Evolutionary conservation across 2,888 invertebrate genomes (phyloP).

Genomic region (Laspeyria flexula): DNA sequence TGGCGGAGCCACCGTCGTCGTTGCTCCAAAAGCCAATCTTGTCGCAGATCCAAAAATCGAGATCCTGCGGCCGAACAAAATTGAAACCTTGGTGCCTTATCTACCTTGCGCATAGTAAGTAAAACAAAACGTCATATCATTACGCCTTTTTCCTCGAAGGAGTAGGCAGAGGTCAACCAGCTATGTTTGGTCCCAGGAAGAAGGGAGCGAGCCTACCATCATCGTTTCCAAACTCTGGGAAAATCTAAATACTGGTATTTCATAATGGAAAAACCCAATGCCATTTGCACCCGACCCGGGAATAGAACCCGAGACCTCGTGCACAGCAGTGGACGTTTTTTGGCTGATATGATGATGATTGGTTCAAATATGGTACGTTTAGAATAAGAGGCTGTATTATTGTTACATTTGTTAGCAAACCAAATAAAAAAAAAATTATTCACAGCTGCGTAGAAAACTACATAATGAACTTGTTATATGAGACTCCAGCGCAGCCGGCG

Average conservation of each 20-base stretch:
- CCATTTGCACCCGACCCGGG: too few relatives aligned
- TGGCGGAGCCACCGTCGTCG: background rate
- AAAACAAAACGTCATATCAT: conserved; percentile 50
- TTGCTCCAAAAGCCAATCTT: conserved; percentile 55
- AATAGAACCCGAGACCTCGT: too few relatives aligned
- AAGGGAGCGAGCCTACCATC: too few relatives aligned
- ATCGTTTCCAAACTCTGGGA: too few relatives aligned
- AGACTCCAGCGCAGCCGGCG: conserved; percentile 74
- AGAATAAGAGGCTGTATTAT: too few relatives aligned
- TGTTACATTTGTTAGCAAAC: background rate
- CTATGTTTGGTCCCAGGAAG: too few relatives aligned
- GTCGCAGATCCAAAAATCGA: conserved; percentile 79
- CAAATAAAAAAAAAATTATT: background rate
- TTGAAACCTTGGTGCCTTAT: conserved; percentile 76
- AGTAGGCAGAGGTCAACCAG: background rate
- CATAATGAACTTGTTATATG: conserved; percentile 79
- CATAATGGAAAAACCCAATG: too few relatives aligned
- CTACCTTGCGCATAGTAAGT: conserved; percentile 81
- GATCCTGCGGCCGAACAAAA: conserved; percentile 65
- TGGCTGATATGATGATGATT: too few relatives aligned
- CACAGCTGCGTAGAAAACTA: conserved; percentile 80
- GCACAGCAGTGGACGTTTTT: too few relatives aligned
- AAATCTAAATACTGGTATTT: too few relatives aligned
- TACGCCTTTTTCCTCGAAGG: background rate
- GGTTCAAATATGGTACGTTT: too few relatives aligned